phyloP scores from a whole-genome alignment of 2,888 invertebrate species.

The Apodemia zela region DNA sequence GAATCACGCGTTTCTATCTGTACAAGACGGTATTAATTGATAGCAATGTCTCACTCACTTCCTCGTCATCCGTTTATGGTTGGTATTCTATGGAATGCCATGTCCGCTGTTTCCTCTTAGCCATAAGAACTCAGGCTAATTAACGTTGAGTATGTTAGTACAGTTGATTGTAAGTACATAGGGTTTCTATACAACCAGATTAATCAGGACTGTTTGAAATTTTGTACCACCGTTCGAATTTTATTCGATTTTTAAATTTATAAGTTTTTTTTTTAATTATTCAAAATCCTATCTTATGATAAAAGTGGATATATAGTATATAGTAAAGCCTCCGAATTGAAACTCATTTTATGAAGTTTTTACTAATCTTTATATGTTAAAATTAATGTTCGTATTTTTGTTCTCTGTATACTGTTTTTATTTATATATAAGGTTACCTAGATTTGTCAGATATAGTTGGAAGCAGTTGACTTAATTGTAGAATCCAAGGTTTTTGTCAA shows the following conservation, averaged over 20 bases:
- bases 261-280: neutral
- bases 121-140: constrained; percentile 13
- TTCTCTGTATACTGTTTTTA: too few species aligned
- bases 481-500: too few species aligned
- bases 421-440: too few species aligned
- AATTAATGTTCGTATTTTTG: too few species aligned
- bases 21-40: constrained; percentile 17
- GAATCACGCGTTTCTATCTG: constrained; percentile 15
- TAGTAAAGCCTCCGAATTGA: too few species aligned
- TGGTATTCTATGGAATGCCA: constrained; percentile 16
- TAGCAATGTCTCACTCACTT: constrained; percentile 14
- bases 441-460: too few species aligned
- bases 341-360: too few species aligned
- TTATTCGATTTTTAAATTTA: neutral
- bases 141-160: constrained; percentile 8
- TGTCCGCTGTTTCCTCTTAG: constrained; percentile 15
- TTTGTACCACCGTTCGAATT: neutral
- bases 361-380: too few species aligned
- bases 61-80: constrained; percentile 16
- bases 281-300: too few species aligned
- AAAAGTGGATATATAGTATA: too few species aligned
- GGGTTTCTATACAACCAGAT: neutral
- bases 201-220: neutral
- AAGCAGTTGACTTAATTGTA: too few species aligned
- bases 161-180: neutral